These are phyloP conservation scores for Callimorpha dominula DNA, from an alignment of 2,888 invertebrate species.

Conservation along the genomic window DNA sequence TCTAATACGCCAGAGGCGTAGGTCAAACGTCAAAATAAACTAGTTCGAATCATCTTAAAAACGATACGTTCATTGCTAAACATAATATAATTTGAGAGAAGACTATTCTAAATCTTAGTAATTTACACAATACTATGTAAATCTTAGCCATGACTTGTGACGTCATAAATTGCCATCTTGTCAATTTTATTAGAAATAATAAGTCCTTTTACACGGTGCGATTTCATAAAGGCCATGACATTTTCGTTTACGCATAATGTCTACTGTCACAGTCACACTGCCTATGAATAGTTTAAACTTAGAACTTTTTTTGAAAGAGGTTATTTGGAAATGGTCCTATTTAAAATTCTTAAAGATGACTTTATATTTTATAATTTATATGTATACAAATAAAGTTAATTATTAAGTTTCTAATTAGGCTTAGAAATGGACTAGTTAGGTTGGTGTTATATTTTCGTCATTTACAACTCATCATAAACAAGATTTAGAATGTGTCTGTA, in stretches of 20 bases:
- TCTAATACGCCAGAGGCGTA: not conserved
- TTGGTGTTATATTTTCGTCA: too few species aligned
- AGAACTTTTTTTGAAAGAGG: not conserved
- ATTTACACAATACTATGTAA: constrained; percentile 15
- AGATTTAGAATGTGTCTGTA: too few species aligned
- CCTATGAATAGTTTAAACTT: not conserved
- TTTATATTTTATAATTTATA: too few species aligned
- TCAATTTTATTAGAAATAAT: not conserved
- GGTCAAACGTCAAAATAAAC: not conserved
- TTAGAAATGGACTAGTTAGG: too few species aligned
- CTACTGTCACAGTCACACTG: not conserved
- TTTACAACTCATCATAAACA: too few species aligned
- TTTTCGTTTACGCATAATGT: constrained; percentile 1
- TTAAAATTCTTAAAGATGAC: too few species aligned
- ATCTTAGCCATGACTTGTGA: constrained; percentile 14
- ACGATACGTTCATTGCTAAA: not conserved
- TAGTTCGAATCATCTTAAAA: not conserved
- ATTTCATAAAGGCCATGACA: constrained; percentile 12
- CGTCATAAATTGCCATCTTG: not conserved
- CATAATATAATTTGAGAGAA: not conserved
- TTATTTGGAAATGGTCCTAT: too few species aligned
- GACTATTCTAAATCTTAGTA: not conserved
- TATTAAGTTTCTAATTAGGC: too few species aligned
- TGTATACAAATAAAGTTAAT: too few species aligned
- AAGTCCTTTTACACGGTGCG: not conserved